Conservation (phyloP, 2,888 invertebrate genomes). For the Volucella inflata region DNA sequence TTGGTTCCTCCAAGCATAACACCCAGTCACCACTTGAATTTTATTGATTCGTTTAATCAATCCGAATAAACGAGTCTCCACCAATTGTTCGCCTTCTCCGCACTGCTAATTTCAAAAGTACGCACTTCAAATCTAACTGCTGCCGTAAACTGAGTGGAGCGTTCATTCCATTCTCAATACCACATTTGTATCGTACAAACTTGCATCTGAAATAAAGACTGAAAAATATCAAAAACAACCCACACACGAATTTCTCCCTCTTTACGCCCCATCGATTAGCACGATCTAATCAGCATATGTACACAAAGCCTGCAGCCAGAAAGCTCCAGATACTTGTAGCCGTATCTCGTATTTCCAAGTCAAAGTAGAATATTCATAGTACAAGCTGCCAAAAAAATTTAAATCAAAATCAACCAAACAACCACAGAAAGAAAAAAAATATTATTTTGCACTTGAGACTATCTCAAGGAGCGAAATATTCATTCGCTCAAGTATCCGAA, state of each 20-base stretch:
- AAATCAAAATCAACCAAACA: constrained; percentile 25
- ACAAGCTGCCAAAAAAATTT: constrained; percentile 35
- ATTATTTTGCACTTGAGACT: constrained; percentile 72
- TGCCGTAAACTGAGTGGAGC: constrained; percentile 31
- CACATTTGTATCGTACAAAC: background rate
- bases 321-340: constrained; percentile 31
- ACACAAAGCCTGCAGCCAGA: constrained; percentile 49
- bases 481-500: constrained; percentile 52
- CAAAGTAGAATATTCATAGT: too few relatives aligned
- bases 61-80: constrained; percentile 27
- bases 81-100: background rate
- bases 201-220: constrained; percentile 11
- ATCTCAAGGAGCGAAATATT: constrained; percentile 60
- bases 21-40: constrained; percentile 15
- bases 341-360: too few relatives aligned
- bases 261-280: constrained; percentile 60
- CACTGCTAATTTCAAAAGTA: constrained; percentile 57
- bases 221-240: constrained; percentile 1
- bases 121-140: constrained; percentile 39
- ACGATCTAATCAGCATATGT: constrained; percentile 69
- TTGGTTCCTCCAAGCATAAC: constrained; percentile 4
- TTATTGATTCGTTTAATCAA: constrained; percentile 58
- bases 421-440: constrained; percentile 40
- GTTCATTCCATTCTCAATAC: background rate
- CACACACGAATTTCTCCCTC: constrained; percentile 8